Conservation (phyloP, 2,888 invertebrate genomes). For the Pycnomerus fuliginosus region DNA sequence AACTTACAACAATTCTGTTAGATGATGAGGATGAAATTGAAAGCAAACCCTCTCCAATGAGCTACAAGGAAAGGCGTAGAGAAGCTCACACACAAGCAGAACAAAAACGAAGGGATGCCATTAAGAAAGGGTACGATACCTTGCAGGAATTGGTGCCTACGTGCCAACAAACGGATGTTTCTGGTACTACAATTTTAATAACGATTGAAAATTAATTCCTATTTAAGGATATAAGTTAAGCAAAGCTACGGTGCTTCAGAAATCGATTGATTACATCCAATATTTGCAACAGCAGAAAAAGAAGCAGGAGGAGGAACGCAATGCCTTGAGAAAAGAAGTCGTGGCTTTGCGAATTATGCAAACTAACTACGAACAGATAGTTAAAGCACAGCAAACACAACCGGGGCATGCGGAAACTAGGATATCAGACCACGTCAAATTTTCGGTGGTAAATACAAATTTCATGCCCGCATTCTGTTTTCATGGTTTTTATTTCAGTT, state of each 20-base stretch:
- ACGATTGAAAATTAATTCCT: background rate
- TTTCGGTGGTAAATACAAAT: slow-evolving; percentile 75
- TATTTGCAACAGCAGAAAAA: slow-evolving; percentile 88
- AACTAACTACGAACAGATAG: slow-evolving; percentile 93
- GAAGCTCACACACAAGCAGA: slow-evolving; percentile 97
- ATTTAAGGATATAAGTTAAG: slow-evolving; percentile 79
- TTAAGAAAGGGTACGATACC: slow-evolving; percentile 95
- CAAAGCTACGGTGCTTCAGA: slow-evolving; percentile 93
- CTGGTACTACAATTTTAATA: slow-evolving; percentile 51
- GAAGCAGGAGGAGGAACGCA: slow-evolving; percentile 92
- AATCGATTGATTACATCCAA: slow-evolving; percentile 91
- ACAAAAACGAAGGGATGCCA: slow-evolving; percentile 94
- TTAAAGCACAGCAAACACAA: slow-evolving; percentile 91
- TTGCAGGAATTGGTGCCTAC: slow-evolving; percentile 91
- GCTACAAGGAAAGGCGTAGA: slow-evolving; percentile 89
- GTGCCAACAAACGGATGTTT: slow-evolving; percentile 89
- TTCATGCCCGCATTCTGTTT: background rate
- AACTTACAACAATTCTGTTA: too few species aligned
- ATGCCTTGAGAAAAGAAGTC: slow-evolving; percentile 86
- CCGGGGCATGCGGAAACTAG: slow-evolving; percentile 85
- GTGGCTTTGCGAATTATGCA: slow-evolving; percentile 92
- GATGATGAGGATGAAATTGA: slow-evolving; percentile 66
- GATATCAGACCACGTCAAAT: slow-evolving; percentile 93
- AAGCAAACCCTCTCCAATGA: slow-evolving; percentile 64
- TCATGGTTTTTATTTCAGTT: slow-evolving; percentile 60